These are phyloP conservation scores for Ophonus ardosiacus DNA, from an alignment of 2,888 invertebrate species.

Conservation along the genomic window DNA sequence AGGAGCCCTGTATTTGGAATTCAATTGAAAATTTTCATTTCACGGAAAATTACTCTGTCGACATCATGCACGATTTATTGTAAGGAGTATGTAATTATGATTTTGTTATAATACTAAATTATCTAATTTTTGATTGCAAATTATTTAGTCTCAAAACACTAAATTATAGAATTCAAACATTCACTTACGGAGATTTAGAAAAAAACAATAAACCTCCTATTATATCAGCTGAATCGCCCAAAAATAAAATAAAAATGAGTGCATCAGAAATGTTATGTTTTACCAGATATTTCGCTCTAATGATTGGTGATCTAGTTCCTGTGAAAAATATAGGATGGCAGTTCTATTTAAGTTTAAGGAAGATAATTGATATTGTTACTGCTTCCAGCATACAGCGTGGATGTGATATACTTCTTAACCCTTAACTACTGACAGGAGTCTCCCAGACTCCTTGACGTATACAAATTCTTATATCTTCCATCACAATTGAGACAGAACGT, in stretches of 20 bases:
- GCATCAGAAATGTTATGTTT: constrained; percentile 35
- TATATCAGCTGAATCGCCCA: neutral
- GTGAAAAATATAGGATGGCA: neutral
- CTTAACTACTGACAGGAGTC: too few relatives aligned
- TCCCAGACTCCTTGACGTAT: too few relatives aligned
- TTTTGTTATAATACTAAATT: constrained; percentile 63
- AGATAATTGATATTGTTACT: constrained; percentile 5
- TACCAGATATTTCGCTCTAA: neutral
- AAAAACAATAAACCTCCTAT: neutral
- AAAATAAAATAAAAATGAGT: neutral
- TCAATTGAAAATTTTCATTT: constrained; percentile 66
- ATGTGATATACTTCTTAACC: neutral
- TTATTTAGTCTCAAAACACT: constrained; percentile 64
- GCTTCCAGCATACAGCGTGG: neutral
- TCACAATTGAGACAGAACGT: too few relatives aligned
- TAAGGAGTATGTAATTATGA: constrained; percentile 67
- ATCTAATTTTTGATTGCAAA: constrained; percentile 64
- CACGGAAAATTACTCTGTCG: constrained; percentile 66
- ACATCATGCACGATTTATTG: constrained; percentile 67
- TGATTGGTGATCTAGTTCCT: constrained; percentile 13
- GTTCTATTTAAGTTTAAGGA: constrained; percentile 18
- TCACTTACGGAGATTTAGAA: neutral
- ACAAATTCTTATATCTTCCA: too few relatives aligned
- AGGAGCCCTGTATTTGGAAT: constrained; percentile 65
- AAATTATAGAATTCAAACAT: constrained; percentile 45